Evolutionary conservation across 2,113 vertebrate species (phyloP).

Genomic region (Corythornis cristatus): DNA sequence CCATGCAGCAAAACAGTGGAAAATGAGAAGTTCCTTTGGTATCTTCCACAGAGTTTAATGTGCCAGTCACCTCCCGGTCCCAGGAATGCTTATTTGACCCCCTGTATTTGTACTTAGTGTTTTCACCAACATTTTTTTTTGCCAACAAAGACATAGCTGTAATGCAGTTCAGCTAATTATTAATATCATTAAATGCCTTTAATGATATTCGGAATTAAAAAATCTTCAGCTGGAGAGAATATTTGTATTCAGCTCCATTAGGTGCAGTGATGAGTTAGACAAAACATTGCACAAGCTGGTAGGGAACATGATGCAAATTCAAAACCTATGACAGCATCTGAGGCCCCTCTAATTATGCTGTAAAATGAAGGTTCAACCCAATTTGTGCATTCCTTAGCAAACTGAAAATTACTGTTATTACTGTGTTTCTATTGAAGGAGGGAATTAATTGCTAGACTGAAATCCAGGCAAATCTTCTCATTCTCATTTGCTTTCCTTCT

Average conservation of each 20-base stretch:
- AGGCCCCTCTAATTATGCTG: not conserved
- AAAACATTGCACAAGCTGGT: not conserved
- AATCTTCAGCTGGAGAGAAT: not conserved
- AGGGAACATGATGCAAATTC: not conserved
- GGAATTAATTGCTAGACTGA: not conserved
- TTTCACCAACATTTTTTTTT: not conserved
- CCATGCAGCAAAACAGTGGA: not conserved
- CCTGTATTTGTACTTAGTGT: not conserved
- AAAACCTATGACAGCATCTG: not conserved
- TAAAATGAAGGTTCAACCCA: not conserved
- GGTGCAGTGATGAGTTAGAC: not conserved
- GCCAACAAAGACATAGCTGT: not conserved
- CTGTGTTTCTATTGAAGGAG: not conserved
- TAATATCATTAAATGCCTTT: not conserved
- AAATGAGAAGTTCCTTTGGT: not conserved
- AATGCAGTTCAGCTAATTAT: not conserved
- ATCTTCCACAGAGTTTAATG: not conserved
- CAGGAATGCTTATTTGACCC: not conserved
- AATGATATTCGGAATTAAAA: not conserved
- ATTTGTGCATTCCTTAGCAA: not conserved
- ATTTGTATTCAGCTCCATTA: too few species aligned
- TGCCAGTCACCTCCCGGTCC: not conserved
- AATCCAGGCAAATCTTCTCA: not conserved
- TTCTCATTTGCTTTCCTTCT: not conserved
- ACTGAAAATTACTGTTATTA: not conserved